Evolutionary conservation across 2,113 vertebrate genomes (phyloP).

Genomic region (Pandion haliaetus): DNA sequence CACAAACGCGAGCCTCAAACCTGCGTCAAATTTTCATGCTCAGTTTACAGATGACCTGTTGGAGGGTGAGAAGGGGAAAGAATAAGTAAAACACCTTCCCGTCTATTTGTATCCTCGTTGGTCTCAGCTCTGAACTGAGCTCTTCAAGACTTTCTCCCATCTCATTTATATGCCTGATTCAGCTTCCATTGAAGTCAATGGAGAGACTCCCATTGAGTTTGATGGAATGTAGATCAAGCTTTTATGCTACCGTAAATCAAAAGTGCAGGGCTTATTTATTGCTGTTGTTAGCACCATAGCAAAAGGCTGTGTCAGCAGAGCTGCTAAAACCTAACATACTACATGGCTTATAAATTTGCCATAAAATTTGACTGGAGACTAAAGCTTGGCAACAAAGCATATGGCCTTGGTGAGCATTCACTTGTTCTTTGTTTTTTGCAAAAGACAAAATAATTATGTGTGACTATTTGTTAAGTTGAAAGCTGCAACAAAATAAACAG

Average conservation of each 20-base stretch:
- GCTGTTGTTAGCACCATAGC: background rate
- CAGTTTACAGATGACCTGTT: background rate
- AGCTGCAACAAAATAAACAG: background rate
- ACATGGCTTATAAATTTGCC: background rate
- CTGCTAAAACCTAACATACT: conserved; percentile 4
- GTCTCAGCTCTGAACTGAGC: background rate
- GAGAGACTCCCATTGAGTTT: background rate
- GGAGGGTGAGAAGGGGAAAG: background rate
- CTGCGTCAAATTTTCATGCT: background rate
- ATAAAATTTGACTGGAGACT: background rate
- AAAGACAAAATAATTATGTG: background rate
- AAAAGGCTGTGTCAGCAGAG: background rate
- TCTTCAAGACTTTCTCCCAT: background rate
- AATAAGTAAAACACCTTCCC: background rate
- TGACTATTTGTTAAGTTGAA: background rate
- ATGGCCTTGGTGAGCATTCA: background rate
- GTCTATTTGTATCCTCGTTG: background rate
- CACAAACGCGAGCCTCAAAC: background rate
- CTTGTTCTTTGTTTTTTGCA: background rate
- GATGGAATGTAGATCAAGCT: background rate
- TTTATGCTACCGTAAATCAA: background rate
- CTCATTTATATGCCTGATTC: background rate
- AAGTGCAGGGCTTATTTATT: background rate
- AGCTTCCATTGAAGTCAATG: background rate
- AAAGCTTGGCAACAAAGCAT: background rate